Percentiles rank a stretch among this genome's conserved stretches.
Evolutionary conservation across 2,888 invertebrate species (phyloP).

Genomic region (Cephus nigrinus): DNA sequence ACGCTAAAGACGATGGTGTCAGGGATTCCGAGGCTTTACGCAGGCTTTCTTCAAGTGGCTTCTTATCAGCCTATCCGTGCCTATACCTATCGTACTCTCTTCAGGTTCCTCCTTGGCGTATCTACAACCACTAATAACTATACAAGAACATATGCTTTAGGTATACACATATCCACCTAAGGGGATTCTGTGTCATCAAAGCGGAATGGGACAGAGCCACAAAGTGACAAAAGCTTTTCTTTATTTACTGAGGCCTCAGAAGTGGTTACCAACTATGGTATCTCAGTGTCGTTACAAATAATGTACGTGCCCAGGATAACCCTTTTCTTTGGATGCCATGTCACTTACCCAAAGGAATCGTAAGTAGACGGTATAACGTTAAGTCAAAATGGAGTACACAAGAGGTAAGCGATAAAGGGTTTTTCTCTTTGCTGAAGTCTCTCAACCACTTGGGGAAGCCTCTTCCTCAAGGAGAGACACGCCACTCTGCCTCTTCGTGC

Average conservation of each 20-base stretch:
- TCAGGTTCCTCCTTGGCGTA: background rate
- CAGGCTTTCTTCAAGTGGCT: background rate
- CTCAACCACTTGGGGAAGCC: background rate
- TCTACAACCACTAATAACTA: background rate
- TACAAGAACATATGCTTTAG: background rate
- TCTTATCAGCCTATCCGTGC: background rate
- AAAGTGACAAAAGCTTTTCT: background rate
- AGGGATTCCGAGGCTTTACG: background rate
- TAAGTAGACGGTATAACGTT: background rate
- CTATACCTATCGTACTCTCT: background rate
- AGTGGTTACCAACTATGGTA: background rate
- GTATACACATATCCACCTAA: background rate
- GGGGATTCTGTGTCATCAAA: background rate
- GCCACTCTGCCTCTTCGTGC: background rate
- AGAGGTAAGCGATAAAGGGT: background rate
- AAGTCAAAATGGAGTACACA: background rate
- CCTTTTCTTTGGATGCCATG: background rate
- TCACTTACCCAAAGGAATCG: background rate
- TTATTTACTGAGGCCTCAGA: background rate
- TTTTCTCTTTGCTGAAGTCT: background rate
- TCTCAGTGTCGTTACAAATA: background rate
- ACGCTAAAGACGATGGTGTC: slow-evolving; percentile 18
- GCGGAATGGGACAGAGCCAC: background rate
- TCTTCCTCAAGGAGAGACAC: background rate
- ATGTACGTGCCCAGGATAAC: background rate